Evolutionary conservation across 37 sponge, comb jelly and placozoan species (phyloP).

Genomic region (Geodia barretti): DNA sequence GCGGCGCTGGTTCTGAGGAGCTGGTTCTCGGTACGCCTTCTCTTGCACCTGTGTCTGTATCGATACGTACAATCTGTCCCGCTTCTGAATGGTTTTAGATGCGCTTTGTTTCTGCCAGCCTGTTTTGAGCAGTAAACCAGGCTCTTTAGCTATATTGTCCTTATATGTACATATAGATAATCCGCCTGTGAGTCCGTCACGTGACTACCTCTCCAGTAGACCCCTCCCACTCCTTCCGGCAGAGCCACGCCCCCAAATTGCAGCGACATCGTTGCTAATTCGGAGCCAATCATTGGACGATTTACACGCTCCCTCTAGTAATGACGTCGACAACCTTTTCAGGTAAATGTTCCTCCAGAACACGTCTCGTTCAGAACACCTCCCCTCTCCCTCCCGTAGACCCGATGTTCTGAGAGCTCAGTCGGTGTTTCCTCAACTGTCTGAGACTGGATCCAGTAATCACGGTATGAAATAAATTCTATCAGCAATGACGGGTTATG

Average conservation of each 20-base stretch:
- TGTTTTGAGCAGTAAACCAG: no score
- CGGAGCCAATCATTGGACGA: slow-evolving; percentile 28
- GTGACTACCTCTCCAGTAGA: not conserved
- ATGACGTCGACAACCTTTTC: slow-evolving; percentile 3
- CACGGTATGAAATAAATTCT: not conserved
- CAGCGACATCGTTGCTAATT: not conserved
- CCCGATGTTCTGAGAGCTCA: not conserved
- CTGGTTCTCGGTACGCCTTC: slow-evolving; percentile 1
- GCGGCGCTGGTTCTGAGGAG: not conserved
- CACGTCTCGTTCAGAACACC: not conserved
- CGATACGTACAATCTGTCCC: not conserved
- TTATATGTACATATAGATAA: no score
- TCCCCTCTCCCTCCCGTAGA: not conserved
- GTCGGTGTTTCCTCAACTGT: slow-evolving; percentile 4
- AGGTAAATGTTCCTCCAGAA: slow-evolving; percentile 2
- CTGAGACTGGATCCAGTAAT: not conserved
- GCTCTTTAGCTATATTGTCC: no score
- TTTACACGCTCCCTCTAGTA: not conserved
- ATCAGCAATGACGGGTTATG: slow-evolving; percentile 3
- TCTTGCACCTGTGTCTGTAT: no score
- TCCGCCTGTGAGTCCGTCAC: not conserved
- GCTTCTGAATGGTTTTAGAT: not conserved
- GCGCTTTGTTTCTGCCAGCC: no score
- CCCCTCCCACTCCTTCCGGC: slow-evolving; percentile 1
- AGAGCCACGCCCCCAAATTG: slow-evolving; percentile 2